phyloP scores from a whole-genome alignment of 2,113 vertebrate genomes.

The Hymenochirus boettgeri region DNA sequence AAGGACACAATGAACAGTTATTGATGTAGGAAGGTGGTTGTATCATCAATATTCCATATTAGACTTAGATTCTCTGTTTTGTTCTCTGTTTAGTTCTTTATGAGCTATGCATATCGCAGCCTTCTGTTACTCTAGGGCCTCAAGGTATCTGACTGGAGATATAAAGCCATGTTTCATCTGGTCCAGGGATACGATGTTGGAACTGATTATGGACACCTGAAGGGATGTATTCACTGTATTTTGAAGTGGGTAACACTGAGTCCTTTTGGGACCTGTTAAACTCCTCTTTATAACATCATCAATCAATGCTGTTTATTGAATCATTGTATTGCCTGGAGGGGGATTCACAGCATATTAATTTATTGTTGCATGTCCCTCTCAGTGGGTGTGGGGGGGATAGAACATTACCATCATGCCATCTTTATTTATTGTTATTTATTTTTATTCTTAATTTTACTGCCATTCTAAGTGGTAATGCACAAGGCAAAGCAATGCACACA shows the following conservation, averaged over 20 bases:
- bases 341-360: neutral
- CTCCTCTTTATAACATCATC: neutral
- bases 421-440: constrained; percentile 42
- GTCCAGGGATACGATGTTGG: constrained; percentile 4
- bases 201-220: neutral
- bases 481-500: constrained; percentile 8
- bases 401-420: neutral
- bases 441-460: constrained; percentile 14
- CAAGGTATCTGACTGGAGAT: constrained; percentile 5
- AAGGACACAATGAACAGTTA: constrained; percentile 1
- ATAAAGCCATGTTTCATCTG: constrained; percentile 34
- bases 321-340: neutral
- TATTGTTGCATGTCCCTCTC: neutral
- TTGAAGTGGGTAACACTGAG: neutral
- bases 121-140: constrained; percentile 3
- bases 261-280: neutral
- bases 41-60: constrained; percentile 3
- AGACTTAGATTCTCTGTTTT: constrained; percentile 7
- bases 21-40: neutral
- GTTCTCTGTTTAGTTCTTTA: constrained; percentile 14
- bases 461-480: constrained; percentile 13
- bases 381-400: neutral
- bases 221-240: neutral
- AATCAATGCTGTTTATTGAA: neutral
- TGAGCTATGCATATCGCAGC: constrained; percentile 29